These are phyloP conservation scores for Cheilosia pagana DNA, from an alignment of 2,888 invertebrate species.

Conservation along the genomic window DNA sequence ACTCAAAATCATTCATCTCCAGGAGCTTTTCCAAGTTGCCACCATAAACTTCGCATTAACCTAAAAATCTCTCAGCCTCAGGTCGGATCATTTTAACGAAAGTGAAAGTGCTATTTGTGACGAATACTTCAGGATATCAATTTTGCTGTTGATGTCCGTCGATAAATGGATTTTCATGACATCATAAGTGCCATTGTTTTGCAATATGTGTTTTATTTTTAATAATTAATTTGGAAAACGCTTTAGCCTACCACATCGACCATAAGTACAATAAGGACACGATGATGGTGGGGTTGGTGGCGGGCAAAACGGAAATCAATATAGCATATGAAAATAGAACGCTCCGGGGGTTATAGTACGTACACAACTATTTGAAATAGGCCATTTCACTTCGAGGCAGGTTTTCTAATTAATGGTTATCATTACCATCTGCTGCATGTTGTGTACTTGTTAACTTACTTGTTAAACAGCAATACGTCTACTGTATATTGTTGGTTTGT, in stretches of 20 bases:
- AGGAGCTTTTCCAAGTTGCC: not conserved
- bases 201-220: slow-evolving; percentile 22
- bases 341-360: not conserved
- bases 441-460: not conserved
- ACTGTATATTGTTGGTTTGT: too few species aligned
- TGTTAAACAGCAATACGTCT: too few species aligned
- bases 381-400: not conserved
- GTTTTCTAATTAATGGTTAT: not conserved
- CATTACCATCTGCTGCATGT: too few species aligned
- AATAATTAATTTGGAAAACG: slow-evolving; percentile 51
- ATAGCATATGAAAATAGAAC: slow-evolving; percentile 3
- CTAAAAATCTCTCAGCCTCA: slow-evolving; percentile 6
- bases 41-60: slow-evolving; percentile 5
- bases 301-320: slow-evolving; percentile 13
- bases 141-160: slow-evolving; percentile 26
- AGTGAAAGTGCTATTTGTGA: slow-evolving; percentile 27
- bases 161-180: slow-evolving; percentile 60
- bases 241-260: not conserved
- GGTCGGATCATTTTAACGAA: slow-evolving; percentile 22
- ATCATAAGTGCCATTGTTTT: slow-evolving; percentile 29
- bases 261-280: not conserved
- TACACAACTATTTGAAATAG: not conserved
- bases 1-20: not conserved
- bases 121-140: slow-evolving; percentile 36
- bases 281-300: not conserved